A percentile compares a stretch with the other conserved stretches of the same genome.
These are phyloP conservation scores for Phataginus tricuspis DNA, from an alignment of 2,797 vertebrate genomes.

Conservation along the genomic window DNA sequence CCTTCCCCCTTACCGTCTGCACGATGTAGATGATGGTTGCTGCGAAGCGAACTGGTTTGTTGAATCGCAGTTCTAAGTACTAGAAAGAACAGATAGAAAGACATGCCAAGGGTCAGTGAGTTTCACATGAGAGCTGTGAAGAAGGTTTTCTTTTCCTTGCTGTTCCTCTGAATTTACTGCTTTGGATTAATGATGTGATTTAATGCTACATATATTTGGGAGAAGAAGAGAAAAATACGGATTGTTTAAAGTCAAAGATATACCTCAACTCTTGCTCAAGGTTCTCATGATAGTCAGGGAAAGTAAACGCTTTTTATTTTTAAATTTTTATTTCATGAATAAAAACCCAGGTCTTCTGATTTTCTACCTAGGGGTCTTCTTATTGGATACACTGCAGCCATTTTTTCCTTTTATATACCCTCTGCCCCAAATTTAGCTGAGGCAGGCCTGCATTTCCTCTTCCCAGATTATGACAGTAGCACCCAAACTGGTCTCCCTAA, in stretches of 20 bases:
- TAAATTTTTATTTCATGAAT: neutral
- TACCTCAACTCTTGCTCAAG: neutral
- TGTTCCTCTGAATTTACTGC: neutral
- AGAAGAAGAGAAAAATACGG: neutral
- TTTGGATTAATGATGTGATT: neutral
- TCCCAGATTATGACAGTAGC: neutral
- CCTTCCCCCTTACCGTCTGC: constrained; percentile 88
- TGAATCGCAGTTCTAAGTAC: constrained; percentile 91
- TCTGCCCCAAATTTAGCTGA: neutral
- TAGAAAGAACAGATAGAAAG: constrained; percentile 71
- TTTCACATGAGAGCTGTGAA: neutral
- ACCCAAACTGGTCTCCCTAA: neutral
- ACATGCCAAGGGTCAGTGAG: constrained; percentile 1
- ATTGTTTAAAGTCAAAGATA: neutral
- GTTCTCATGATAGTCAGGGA: neutral
- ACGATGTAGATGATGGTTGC: constrained; percentile 89
- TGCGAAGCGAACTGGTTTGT: constrained; percentile 86
- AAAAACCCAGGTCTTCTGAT: neutral
- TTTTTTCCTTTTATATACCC: neutral
- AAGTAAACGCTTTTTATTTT: neutral
- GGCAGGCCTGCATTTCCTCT: neutral
- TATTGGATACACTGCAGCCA: neutral
- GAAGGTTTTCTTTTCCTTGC: neutral
- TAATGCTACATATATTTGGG: neutral
- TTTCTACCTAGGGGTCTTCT: neutral